Evolutionary conservation across 1,140 invertebrate genomes (phyloP).

Genomic region (Pachyrhynchus sulphureomaculatus): DNA sequence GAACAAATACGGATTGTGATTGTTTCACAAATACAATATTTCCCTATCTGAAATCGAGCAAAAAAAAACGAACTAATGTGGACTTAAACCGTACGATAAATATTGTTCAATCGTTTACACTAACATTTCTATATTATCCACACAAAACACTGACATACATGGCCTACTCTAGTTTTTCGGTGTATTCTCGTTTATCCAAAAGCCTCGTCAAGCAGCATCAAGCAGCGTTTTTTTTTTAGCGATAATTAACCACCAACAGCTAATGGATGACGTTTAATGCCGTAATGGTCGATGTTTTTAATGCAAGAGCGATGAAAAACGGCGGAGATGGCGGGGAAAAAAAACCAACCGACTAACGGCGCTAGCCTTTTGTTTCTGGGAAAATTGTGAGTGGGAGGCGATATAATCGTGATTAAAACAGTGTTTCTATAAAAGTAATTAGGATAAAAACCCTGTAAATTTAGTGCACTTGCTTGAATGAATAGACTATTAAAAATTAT

Average conservation of each 20-base stretch:
- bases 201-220: conserved; percentile 2
- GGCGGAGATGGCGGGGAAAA: conserved; percentile 16
- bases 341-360: conserved; percentile 6
- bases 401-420: conserved; percentile 20
- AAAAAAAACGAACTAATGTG: too few species aligned
- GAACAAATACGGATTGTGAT: too few species aligned
- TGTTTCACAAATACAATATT: too few species aligned
- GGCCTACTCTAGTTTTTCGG: neutral
- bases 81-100: too few species aligned
- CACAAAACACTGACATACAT: too few species aligned
- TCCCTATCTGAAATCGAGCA: too few species aligned
- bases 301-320: conserved; percentile 22
- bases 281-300: conserved; percentile 23
- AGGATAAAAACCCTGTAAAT: neutral
- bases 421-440: conserved; percentile 11
- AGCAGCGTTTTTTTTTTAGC: conserved; percentile 13
- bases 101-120: too few species aligned
- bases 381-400: conserved; percentile 16
- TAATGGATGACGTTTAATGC: conserved; percentile 28
- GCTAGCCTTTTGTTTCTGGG: conserved; percentile 15
- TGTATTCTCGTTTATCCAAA: conserved; percentile 1
- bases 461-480: too few species aligned
- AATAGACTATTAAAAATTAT: too few species aligned
- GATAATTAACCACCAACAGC: conserved; percentile 26
- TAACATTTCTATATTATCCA: too few species aligned